These are phyloP conservation scores for Cairina moschata DNA, from an alignment of 2,113 vertebrate species.

Conservation along the genomic window DNA sequence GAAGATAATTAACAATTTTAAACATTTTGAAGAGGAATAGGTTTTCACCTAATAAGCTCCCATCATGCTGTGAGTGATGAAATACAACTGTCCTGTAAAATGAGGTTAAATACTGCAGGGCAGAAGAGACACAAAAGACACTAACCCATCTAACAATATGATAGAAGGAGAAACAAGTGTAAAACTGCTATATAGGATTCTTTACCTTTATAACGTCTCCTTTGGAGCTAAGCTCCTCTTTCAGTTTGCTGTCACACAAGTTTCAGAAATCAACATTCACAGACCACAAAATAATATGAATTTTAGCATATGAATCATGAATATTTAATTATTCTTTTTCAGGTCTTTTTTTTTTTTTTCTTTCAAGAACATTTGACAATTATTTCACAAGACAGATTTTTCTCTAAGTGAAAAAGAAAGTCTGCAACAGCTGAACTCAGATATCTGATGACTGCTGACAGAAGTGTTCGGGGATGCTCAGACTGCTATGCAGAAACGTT, in stretches of 20 bases:
- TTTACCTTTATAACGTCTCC: not conserved
- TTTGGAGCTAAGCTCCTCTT: not conserved
- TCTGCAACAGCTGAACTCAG: conserved; percentile 23
- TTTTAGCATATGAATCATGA: conserved; percentile 9
- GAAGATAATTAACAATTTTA: not conserved
- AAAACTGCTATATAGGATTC: not conserved
- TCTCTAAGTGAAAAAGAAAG: conserved; percentile 1
- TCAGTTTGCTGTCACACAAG: accelerated
- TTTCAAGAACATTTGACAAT: conserved; percentile 36
- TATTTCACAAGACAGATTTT: conserved; percentile 39
- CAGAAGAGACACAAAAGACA: not conserved
- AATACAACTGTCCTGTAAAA: not conserved
- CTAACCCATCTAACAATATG: not conserved
- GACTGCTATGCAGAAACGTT: conserved; percentile 30
- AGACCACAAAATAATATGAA: not conserved
- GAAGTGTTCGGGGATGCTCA: conserved; percentile 5
- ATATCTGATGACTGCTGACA: conserved; percentile 48
- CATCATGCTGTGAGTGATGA: not conserved
- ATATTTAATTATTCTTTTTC: conserved; percentile 26
- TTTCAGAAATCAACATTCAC: not conserved
- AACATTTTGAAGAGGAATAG: not conserved
- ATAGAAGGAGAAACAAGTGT: not conserved
- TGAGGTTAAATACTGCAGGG: not conserved
- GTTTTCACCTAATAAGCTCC: not conserved
- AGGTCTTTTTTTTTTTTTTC: too few relatives aligned